These are phyloP conservation scores for Callaeas wilsoni DNA, from an alignment of 2,113 vertebrate genomes.

Conservation along the genomic window DNA sequence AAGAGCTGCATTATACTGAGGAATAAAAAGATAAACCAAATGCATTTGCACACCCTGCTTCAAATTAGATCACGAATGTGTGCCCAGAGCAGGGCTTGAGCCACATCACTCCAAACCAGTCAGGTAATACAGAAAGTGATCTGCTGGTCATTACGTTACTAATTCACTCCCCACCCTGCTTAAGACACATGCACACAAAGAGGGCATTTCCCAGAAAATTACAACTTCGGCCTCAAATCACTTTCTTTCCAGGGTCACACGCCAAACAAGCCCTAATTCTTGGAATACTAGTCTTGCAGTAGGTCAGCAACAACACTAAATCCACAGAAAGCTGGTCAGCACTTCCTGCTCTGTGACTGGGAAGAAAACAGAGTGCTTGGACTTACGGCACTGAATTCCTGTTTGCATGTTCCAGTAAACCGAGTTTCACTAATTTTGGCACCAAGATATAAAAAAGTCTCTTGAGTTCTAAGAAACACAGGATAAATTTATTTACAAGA, in stretches of 20 bases:
- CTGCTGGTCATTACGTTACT: accelerated
- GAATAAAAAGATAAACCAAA: not conserved
- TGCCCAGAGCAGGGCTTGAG: not conserved
- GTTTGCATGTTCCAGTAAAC: not conserved
- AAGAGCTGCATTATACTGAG: not conserved
- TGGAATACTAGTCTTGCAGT: not conserved
- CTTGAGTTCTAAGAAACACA: constrained; percentile 6
- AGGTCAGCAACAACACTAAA: not conserved
- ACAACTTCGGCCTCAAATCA: not conserved
- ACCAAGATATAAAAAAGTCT: not conserved
- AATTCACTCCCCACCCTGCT: accelerated
- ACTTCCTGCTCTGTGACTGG: not conserved
- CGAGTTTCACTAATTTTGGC: constrained; percentile 14
- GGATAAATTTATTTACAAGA: constrained; percentile 33
- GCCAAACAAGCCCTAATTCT: not conserved
- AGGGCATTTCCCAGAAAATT: not conserved
- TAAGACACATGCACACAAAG: not conserved
- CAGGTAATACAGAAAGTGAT: not conserved
- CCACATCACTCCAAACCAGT: not conserved
- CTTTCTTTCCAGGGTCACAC: not conserved
- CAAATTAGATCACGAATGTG: not conserved
- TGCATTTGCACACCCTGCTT: not conserved
- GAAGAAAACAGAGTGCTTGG: not conserved
- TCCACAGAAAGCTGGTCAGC: not conserved
- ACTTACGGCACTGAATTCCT: not conserved